phyloP scores from a whole-genome alignment of 2,888 invertebrate species.

The Crematogaster levior region DNA sequence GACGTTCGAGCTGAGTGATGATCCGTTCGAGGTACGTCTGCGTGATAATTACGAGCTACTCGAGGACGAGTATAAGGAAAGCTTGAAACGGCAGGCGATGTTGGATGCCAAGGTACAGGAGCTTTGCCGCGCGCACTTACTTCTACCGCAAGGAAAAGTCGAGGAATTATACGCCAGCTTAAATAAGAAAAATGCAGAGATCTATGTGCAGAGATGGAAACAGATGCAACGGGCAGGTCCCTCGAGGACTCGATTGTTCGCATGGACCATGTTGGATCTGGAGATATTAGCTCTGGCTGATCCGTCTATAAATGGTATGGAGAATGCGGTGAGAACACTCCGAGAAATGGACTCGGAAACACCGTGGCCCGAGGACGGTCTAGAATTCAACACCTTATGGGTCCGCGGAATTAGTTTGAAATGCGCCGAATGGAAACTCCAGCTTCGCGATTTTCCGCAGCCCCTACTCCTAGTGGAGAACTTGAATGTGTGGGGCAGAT shows the following conservation, averaged over 20 bases:
- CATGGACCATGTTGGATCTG: conserved; percentile 93
- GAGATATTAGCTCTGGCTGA: conserved; percentile 94
- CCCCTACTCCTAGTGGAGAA: conserved; percentile 94
- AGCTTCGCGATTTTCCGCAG: conserved; percentile 97
- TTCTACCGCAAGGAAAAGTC: conserved; percentile 94
- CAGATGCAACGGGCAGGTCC: conserved; percentile 89
- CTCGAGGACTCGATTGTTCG: conserved; percentile 92
- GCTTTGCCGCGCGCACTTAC: conserved; percentile 92
- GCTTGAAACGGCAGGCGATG: conserved; percentile 94
- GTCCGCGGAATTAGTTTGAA: conserved; percentile 94
- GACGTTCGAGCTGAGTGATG: conserved; percentile 97
- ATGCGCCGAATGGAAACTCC: conserved; percentile 94
- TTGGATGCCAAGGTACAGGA: conserved; percentile 95
- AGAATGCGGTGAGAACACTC: conserved; percentile 91
- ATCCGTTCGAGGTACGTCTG: conserved; percentile 98
- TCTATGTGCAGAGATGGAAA: conserved; percentile 96
- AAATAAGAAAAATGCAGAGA: conserved; percentile 96
- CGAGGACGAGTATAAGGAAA: conserved; percentile 98
- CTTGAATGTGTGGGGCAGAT: conserved; percentile 94
- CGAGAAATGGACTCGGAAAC: conserved; percentile 95
- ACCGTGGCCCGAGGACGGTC: conserved; percentile 96
- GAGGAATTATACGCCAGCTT: conserved; percentile 96
- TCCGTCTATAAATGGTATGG: conserved; percentile 93
- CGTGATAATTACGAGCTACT: conserved; percentile 97
- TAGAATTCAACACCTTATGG: conserved; percentile 97